Conservation (phyloP, 2,797 vertebrate species). For the Sternarchorhynchus goeldii region DNA sequence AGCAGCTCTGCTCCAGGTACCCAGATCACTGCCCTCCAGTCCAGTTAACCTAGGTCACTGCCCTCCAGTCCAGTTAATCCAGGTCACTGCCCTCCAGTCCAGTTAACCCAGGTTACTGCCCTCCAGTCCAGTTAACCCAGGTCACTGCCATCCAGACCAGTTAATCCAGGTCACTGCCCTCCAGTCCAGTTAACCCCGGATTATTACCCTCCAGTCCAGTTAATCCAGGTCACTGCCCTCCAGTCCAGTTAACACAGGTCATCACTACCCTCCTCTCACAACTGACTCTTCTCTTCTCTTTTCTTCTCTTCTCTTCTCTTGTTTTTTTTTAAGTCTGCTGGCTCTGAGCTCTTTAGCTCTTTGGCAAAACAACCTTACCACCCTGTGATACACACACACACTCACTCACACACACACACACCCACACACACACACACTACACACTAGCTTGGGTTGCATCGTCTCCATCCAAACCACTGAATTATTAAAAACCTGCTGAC, state of each 20-base stretch:
- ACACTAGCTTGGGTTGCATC: constrained; percentile 56
- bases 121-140: constrained; percentile 9
- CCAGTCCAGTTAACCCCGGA: background rate
- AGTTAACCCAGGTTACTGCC: background rate
- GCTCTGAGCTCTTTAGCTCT: constrained; percentile 11
- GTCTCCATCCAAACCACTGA: constrained; percentile 71
- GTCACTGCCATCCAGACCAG: background rate
- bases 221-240: background rate
- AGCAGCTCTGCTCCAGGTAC: background rate
- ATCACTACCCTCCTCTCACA: background rate
- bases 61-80: background rate
- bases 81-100: constrained; percentile 9
- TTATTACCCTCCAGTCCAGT: background rate
- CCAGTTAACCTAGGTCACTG: constrained; percentile 12
- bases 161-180: too few species aligned
- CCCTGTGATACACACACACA: background rate
- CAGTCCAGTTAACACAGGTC: background rate
- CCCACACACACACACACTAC: constrained; percentile 43
- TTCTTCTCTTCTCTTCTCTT: constrained; percentile 23
- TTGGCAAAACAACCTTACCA: constrained; percentile 18
- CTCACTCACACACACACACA: constrained; percentile 33
- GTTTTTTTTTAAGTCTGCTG: constrained; percentile 34
- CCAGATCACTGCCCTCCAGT: background rate
- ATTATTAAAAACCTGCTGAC: constrained; percentile 76
- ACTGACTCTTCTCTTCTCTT: background rate